Evolutionary conservation across 2,888 invertebrate species (phyloP).

Genomic region (Cheilosia impressa): DNA sequence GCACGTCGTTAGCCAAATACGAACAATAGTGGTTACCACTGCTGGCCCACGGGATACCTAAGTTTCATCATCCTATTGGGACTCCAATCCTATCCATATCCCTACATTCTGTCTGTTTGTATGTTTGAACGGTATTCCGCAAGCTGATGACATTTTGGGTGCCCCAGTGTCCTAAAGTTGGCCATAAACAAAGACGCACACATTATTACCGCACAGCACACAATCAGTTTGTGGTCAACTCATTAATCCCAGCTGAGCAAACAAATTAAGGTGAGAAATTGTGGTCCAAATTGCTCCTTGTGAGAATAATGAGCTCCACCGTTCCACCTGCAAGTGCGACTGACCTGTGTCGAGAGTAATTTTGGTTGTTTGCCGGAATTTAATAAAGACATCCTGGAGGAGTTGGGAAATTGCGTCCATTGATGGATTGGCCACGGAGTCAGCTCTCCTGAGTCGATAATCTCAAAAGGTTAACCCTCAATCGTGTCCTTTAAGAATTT

Average conservation of each 20-base stretch:
- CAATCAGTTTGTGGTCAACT: conserved; percentile 71
- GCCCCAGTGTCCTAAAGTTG: background rate
- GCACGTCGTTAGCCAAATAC: conserved; percentile 33
- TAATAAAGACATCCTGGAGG: conserved; percentile 10
- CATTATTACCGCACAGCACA: conserved; percentile 49
- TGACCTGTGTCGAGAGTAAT: background rate
- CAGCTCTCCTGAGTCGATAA: background rate
- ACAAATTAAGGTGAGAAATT: conserved; percentile 71
- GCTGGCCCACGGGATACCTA: conserved; percentile 24
- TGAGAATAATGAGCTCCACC: conserved; percentile 40
- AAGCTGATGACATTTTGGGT: conserved; percentile 55
- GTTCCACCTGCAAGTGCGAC: background rate
- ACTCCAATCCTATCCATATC: conserved; percentile 26
- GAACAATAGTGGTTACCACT: conserved; percentile 19
- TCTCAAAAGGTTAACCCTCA: conserved; percentile 14
- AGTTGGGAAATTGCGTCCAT: background rate
- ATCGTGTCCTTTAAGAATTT: background rate
- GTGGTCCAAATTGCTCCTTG: background rate
- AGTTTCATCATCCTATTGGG: conserved; percentile 29
- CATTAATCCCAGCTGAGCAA: conserved; percentile 72
- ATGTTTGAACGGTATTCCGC: conserved; percentile 5
- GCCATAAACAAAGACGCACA: conserved; percentile 17
- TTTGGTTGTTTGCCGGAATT: conserved; percentile 1
- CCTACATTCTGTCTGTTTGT: background rate
- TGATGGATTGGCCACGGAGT: conserved; percentile 6